Base-by-base conservation (phyloP, 2,797 vertebrate species). In the Semaprochilodus insignis region DNA sequence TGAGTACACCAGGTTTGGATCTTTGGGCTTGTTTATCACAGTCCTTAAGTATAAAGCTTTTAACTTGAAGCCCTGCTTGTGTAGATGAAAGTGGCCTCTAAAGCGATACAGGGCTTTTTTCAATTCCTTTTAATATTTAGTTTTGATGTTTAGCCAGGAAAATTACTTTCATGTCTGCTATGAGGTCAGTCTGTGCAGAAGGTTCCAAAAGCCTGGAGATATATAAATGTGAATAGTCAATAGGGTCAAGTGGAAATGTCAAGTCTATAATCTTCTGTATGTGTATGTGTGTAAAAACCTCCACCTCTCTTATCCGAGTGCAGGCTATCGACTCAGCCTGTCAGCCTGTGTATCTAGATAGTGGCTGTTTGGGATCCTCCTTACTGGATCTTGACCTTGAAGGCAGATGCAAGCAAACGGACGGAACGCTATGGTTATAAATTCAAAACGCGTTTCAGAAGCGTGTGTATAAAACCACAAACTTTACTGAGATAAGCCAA, bases 311-410 rank as follows among this genome's bases (percentile, higher is more conserved):
- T 40, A 65, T 74, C 51, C 25, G 10, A 27, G 52, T 13, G n/a
- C 23, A 6, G 52, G 31, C 23, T 74, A 81, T 81, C 34, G 62
- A 81, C 60, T 27, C 48, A 23, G 55, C 14, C 51, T 74, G 31
- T 14, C 67, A 40, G 55, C 63, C 62, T 76, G 21, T 14, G 57
- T 54, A 21, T 51, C 36, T n/a, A 36, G 19, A 63, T 62, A 25
- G 66, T 36, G 54, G 4, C 13, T 25, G 17, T 52, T 31, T 72
- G 34, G 70, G 69, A 51, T 60, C 54, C 36, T 71, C 67, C 27
- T 25, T 79, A 44, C 19, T 25, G 27, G 27, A 23, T 74, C 34
- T 40, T 74, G n/a, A 67, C 71, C 79, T 74, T 74, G 72, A 34
- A 25, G 17, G 34, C 14, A 66, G 31, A 66, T 67, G 71, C 60